A percentile compares a stretch with the other conserved stretches of the same genome.
These are phyloP conservation scores for Chondrosia reniformis DNA, from an alignment of 37 sponge, comb jelly and placozoan genomes.

Conservation along the genomic window DNA sequence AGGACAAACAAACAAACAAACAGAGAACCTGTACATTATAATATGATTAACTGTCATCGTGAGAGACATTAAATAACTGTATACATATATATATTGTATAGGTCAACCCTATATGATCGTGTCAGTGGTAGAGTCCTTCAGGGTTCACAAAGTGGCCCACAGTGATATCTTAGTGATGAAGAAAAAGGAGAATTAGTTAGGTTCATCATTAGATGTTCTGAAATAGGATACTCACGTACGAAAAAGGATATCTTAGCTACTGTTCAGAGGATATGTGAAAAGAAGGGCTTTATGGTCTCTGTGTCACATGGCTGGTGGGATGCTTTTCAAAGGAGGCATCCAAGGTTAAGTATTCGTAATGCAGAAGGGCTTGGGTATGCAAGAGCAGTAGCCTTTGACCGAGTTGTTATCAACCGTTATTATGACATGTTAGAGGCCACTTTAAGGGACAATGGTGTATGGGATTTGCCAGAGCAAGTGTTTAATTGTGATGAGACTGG, in stretches of 20 bases:
- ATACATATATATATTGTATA: too few relatives aligned
- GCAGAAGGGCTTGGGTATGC: constrained; percentile 19
- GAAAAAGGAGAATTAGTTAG: constrained; percentile 31
- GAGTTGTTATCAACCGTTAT: constrained; percentile 17
- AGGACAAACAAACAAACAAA: too few relatives aligned
- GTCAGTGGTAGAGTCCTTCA: constrained; percentile 11
- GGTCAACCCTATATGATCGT: constrained; percentile 26
- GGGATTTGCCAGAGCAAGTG: constrained; percentile 16
- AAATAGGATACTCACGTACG: constrained; percentile 38
- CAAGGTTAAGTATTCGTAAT: constrained; percentile 16
- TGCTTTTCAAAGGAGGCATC: constrained; percentile 25
- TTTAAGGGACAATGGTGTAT: constrained; percentile 12
- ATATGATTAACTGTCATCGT: too few relatives aligned
- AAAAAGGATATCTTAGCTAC: constrained; percentile 24
- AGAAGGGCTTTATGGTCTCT: constrained; percentile 1
- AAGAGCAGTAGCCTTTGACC: constrained; percentile 19
- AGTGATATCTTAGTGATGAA: constrained; percentile 23
- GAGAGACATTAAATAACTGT: too few relatives aligned
- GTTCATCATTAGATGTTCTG: constrained; percentile 23
- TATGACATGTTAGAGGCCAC: constrained; percentile 34
- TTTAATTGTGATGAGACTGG: constrained; percentile 57
- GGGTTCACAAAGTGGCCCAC: constrained; percentile 3
- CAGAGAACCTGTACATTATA: too few relatives aligned
- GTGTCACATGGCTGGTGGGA: constrained; percentile 55
- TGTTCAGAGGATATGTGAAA: constrained; percentile 13